Evolutionary conservation across 2,888 invertebrate genomes (phyloP).

Genomic region (Drosophila parthenogenetica): DNA sequence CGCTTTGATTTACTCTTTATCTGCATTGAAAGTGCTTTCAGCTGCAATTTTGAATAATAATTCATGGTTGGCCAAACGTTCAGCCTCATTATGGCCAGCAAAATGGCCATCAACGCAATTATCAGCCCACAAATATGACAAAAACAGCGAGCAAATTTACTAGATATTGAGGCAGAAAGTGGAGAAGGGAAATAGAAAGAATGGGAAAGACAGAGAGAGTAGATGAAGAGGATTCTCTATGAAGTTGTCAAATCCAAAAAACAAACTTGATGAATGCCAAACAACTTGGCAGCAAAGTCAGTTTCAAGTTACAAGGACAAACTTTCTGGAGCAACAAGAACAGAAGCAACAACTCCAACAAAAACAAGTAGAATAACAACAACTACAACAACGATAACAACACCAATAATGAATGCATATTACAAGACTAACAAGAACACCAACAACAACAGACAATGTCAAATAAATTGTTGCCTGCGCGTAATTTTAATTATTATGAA

Average conservation of each 20-base stretch:
- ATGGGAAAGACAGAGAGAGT: not conserved
- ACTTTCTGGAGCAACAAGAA: conserved; percentile 53
- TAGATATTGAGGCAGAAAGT: not conserved
- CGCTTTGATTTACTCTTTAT: not conserved
- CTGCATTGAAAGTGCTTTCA: conserved; percentile 41
- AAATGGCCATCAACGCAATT: conserved; percentile 55
- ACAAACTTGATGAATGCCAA: conserved; percentile 73
- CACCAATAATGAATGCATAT: conserved; percentile 69
- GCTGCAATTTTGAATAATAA: conserved; percentile 54
- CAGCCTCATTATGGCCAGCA: conserved; percentile 52
- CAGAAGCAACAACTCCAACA: conserved; percentile 31
- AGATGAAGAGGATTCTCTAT: conserved; percentile 13
- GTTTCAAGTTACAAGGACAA: conserved; percentile 63
- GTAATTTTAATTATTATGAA: conserved; percentile 76
- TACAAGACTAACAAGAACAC: conserved; percentile 43
- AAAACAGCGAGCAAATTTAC: conserved; percentile 36
- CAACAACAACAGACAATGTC: conserved; percentile 47
- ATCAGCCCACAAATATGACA: conserved; percentile 55
- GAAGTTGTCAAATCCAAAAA: conserved; percentile 46
- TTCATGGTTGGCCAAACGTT: conserved; percentile 61
- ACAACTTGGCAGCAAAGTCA: conserved; percentile 68
- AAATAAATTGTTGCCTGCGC: conserved; percentile 62
- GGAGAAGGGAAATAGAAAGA: not conserved
- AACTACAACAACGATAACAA: conserved; percentile 32
- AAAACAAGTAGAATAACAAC: conserved; percentile 26